Conservation (phyloP, 64 coral and sea anemone species). For the Porites lutea region DNA sequence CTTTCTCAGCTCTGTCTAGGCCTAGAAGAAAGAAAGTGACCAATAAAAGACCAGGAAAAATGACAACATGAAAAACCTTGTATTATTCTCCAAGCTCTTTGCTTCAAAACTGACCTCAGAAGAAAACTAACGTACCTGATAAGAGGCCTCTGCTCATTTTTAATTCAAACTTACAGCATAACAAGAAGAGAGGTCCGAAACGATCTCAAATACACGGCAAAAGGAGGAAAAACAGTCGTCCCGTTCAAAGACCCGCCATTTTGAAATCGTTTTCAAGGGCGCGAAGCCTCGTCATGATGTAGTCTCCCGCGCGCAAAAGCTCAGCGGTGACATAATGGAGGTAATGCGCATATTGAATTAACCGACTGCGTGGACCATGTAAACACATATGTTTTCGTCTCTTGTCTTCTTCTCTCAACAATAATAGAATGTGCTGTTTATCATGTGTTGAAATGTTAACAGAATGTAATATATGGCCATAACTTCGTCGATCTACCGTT, state of each 20-base stretch:
- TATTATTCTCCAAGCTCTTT: not conserved
- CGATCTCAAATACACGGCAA: not conserved
- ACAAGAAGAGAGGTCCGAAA: not conserved
- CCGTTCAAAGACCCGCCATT: constrained; percentile 14
- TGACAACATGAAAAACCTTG: not conserved
- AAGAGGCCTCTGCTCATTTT: constrained; percentile 42
- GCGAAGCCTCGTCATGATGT: not conserved
- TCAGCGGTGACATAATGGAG: not conserved
- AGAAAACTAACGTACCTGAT: not conserved
- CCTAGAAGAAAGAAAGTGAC: not conserved
- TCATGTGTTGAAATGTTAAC: too few species aligned
- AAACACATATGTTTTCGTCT: not conserved
- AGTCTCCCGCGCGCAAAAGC: not conserved
- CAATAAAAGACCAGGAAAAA: not conserved
- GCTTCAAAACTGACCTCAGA: not conserved
- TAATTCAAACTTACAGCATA: not conserved
- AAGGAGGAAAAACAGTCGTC: too few species aligned
- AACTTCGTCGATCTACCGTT: not conserved
- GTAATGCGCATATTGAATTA: not conserved
- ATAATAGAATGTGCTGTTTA: too few species aligned
- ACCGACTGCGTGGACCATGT: not conserved
- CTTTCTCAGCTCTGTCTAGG: constrained; percentile 32
- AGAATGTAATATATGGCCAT: not conserved
- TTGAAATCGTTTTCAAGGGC: not conserved
- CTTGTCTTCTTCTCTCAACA: too few species aligned